Percentiles rank a stretch among this genome's conserved stretches.
Evolutionary conservation across 2,888 invertebrate species (phyloP).

Genomic region (Tortrix viridana): DNA sequence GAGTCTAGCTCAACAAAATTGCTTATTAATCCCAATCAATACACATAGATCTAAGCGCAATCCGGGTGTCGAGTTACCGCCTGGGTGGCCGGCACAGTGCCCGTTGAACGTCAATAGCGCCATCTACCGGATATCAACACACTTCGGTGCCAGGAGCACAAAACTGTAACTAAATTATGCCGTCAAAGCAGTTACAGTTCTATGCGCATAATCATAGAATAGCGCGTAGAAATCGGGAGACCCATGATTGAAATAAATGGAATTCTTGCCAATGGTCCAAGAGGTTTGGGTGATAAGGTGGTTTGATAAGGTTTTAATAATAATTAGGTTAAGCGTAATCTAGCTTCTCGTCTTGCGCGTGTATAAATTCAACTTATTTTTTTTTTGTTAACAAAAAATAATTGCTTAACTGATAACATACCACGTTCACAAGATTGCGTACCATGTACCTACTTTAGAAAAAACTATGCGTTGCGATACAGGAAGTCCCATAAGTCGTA

Average conservation of each 20-base stretch:
- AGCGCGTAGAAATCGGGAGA: no score
- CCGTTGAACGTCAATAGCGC: conserved; percentile 7
- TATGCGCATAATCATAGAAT: neutral
- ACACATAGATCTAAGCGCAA: conserved; percentile 48
- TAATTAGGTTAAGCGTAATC: conserved; percentile 1
- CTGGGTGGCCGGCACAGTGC: conserved; percentile 72
- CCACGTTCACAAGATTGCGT: no score
- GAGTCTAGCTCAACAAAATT: conserved; percentile 8
- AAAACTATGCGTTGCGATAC: no score
- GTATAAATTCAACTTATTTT: neutral
- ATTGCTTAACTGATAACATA: no score
- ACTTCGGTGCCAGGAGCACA: neutral
- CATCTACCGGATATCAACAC: conserved; percentile 27
- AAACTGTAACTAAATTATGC: neutral
- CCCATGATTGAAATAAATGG: no score
- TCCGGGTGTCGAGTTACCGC: conserved; percentile 72
- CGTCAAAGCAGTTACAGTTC: conserved; percentile 1
- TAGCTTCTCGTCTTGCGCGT: neutral
- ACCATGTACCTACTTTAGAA: no score
- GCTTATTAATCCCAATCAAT: conserved; percentile 36
- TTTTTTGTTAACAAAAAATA: neutral
- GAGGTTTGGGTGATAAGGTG: neutral
- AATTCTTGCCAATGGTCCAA: neutral
- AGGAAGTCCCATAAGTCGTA: no score
- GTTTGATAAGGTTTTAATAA: conserved; percentile 2